Evolutionary conservation across 2,888 invertebrate genomes (phyloP).

Genomic region (Euzophera pinguis): DNA sequence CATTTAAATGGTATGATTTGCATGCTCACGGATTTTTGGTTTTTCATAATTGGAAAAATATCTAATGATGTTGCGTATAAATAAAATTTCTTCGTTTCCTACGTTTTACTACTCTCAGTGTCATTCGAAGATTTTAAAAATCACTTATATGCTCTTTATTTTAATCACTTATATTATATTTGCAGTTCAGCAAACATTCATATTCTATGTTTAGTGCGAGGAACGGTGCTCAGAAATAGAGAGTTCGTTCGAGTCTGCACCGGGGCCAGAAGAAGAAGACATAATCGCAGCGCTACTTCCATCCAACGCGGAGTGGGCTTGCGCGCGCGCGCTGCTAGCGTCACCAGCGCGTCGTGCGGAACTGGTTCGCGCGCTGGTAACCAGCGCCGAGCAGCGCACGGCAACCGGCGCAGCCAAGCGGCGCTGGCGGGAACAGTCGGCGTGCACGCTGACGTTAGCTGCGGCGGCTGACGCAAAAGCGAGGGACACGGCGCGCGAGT

Average conservation of each 20-base stretch:
- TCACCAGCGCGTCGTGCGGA: slow-evolving; percentile 22
- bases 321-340: slow-evolving; percentile 33
- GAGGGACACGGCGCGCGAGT: slow-evolving; percentile 26
- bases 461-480: slow-evolving; percentile 22
- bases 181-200: too few species aligned
- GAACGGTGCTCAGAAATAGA: slow-evolving; percentile 36
- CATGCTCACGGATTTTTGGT: too few species aligned
- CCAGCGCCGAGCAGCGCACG: slow-evolving; percentile 18
- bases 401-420: slow-evolving; percentile 3
- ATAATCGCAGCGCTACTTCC: slow-evolving; percentile 33
- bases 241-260: slow-evolving; percentile 17
- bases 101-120: too few species aligned
- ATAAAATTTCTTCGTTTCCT: too few species aligned
- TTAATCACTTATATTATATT: too few species aligned
- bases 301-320: slow-evolving; percentile 38
- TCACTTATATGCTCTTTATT: too few species aligned
- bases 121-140: too few species aligned
- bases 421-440: slow-evolving; percentile 48
- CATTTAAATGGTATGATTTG: too few species aligned
- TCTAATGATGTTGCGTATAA: too few species aligned
- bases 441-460: slow-evolving; percentile 34
- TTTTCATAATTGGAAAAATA: too few species aligned
- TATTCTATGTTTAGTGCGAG: slow-evolving; percentile 32
- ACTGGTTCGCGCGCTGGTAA: slow-evolving; percentile 23
- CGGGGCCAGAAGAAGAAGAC: slow-evolving; percentile 12